These are phyloP conservation scores for Prolemur simus DNA, from an alignment of 2,113 vertebrate genomes.

Conservation along the genomic window DNA sequence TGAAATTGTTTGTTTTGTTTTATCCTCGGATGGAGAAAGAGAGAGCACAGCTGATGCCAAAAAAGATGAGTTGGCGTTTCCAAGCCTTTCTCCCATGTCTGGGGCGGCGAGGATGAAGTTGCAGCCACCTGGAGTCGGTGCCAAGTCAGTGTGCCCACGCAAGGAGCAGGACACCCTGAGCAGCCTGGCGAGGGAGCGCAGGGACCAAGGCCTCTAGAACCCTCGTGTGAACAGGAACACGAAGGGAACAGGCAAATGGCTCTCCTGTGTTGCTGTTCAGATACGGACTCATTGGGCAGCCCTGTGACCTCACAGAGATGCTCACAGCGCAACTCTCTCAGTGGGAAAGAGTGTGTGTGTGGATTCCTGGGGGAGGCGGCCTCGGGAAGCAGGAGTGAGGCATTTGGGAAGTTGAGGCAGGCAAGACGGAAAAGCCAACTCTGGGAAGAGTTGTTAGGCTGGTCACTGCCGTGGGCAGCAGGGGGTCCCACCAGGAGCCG, in stretches of 20 bases:
- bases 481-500: background rate
- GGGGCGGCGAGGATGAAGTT: background rate
- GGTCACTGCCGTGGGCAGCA: background rate
- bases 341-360: background rate
- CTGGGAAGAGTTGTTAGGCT: background rate
- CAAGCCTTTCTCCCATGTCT: background rate
- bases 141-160: background rate
- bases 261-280: background rate
- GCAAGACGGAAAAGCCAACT: background rate
- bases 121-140: background rate
- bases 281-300: no score
- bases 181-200: fast-evolving
- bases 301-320: fast-evolving
- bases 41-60: background rate
- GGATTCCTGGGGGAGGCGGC: background rate
- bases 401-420: no score
- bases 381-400: background rate
- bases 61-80: background rate
- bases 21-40: background rate
- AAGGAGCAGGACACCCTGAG: background rate
- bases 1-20: background rate
- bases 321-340: fast-evolving
- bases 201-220: background rate
- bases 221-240: background rate
- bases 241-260: background rate